A percentile compares a stretch with the other conserved stretches of the same genome.
Evolutionary conservation across 2,797 vertebrate species (phyloP).

Genomic region (Acanthopagrus latus): DNA sequence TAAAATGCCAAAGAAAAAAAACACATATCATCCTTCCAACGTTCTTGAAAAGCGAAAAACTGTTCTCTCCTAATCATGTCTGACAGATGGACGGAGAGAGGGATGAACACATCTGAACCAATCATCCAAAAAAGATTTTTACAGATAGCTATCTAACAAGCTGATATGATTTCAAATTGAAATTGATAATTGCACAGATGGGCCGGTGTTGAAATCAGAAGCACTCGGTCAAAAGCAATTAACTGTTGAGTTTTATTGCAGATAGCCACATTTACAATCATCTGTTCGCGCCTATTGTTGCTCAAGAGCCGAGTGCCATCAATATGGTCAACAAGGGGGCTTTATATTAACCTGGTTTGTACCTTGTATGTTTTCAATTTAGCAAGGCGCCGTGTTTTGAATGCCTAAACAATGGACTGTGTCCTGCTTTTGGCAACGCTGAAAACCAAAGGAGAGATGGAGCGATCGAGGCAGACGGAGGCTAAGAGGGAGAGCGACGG

Average conservation of each 20-base stretch:
- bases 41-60: background rate
- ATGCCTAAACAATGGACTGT: conserved; percentile 14
- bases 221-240: conserved; percentile 27
- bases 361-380: conserved; percentile 15
- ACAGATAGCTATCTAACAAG: conserved; percentile 14
- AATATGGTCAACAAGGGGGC: conserved; percentile 24
- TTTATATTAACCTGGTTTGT: conserved; percentile 27
- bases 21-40: conserved; percentile 5
- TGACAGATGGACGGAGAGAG: conserved; percentile 31
- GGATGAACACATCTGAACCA: conserved; percentile 2
- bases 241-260: conserved; percentile 6
- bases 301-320: conserved; percentile 4
- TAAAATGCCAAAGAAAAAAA: conserved; percentile 3
- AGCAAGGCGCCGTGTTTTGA: background rate
- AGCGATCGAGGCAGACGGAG: conserved; percentile 6
- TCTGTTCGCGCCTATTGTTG: conserved; percentile 13
- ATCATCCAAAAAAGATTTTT: conserved; percentile 1
- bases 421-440: conserved; percentile 6
- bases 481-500: conserved; percentile 29
- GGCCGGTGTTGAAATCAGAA: conserved; percentile 38
- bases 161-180: conserved; percentile 25
- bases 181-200: conserved; percentile 51
- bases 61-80: conserved; percentile 17
- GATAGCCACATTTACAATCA: conserved; percentile 26
- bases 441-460: conserved; percentile 7